A percentile compares a stretch with the other conserved stretches of the same genome.
These are phyloP conservation scores for Arctopsyche grandis DNA, from an alignment of 1,140 invertebrate species.

Conservation along the genomic window DNA sequence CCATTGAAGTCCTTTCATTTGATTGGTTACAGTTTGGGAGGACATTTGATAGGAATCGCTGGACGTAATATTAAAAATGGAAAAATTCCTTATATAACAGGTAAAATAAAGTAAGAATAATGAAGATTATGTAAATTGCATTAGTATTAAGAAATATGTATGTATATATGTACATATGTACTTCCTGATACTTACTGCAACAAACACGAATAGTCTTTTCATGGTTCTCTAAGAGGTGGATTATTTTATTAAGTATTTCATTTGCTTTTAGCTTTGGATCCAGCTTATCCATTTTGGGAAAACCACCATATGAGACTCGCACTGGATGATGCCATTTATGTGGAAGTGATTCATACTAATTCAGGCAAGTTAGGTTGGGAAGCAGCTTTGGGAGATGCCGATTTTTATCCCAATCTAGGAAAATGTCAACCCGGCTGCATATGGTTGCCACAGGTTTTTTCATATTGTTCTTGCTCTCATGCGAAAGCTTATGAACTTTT, in stretches of 20 bases:
- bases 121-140: not conserved
- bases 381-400: constrained; percentile 66
- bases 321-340: constrained; percentile 67
- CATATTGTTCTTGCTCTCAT: constrained; percentile 60
- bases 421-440: too few relatives aligned
- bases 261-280: constrained; percentile 58
- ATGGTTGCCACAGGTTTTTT: too few relatives aligned
- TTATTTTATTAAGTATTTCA: not conserved
- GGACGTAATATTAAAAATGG: constrained; percentile 54
- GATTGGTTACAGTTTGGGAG: constrained; percentile 71
- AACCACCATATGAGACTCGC: constrained; percentile 55
- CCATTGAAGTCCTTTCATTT: constrained; percentile 59
- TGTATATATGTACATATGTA: too few relatives aligned
- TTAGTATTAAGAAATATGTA: too few relatives aligned
- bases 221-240: too few relatives aligned
- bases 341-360: constrained; percentile 75
- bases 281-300: constrained; percentile 61
- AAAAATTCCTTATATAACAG: constrained; percentile 42
- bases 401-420: constrained; percentile 70
- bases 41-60: constrained; percentile 66
- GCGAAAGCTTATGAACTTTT: constrained; percentile 64
- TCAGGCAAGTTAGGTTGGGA: constrained; percentile 66
- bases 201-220: too few relatives aligned
- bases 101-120: constrained; percentile 22
- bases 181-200: too few relatives aligned